Percentiles rank a stretch among this genome's conserved stretches.
Conservation (phyloP, 2,888 invertebrate species). For the Drosophila eohydei region DNA sequence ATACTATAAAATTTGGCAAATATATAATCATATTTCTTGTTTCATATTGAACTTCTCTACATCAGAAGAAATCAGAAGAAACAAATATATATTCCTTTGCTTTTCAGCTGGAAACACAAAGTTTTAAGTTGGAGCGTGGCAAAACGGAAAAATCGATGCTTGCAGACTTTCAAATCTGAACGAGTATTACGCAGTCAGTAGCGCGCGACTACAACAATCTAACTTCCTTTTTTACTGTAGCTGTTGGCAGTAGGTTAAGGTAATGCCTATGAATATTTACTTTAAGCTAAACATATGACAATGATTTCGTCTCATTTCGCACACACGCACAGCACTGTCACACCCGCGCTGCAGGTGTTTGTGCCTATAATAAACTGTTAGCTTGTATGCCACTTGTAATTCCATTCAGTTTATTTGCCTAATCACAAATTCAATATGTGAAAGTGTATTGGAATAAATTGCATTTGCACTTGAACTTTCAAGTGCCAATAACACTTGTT, state of each 20-base stretch:
- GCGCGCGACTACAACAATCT: background rate
- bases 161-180: background rate
- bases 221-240: conserved; percentile 18
- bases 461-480: conserved; percentile 53
- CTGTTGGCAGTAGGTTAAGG: conserved; percentile 47
- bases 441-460: conserved; percentile 79
- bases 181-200: background rate
- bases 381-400: conserved; percentile 68
- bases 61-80: no score
- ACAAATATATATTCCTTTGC: no score
- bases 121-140: no score
- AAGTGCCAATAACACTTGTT: conserved; percentile 38
- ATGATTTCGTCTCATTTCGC: conserved; percentile 18
- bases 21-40: no score
- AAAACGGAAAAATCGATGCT: no score
- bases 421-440: conserved; percentile 80
- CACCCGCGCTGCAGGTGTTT: conserved; percentile 8
- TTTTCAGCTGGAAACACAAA: no score
- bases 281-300: conserved; percentile 59
- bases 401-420: conserved; percentile 76
- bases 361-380: conserved; percentile 54
- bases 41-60: no score
- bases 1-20: no score
- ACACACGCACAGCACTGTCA: background rate
- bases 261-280: conserved; percentile 77